phyloP scores from a whole-genome alignment of 2,113 vertebrate genomes.

The Vimba vimba region DNA sequence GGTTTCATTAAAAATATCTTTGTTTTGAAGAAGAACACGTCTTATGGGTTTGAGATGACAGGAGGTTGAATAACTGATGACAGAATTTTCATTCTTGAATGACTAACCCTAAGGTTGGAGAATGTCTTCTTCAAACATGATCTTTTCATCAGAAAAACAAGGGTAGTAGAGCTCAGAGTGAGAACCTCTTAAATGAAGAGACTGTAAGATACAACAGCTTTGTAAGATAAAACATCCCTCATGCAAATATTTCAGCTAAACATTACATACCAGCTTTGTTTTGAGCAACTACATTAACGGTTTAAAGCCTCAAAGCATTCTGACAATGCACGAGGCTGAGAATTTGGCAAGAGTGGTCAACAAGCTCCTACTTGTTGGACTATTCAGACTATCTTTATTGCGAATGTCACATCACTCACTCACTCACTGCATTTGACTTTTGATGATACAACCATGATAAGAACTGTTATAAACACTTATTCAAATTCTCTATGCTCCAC shows the following conservation, averaged over 20 bases:
- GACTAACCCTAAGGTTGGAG: not conserved
- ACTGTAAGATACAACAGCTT: not conserved
- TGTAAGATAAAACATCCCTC: not conserved
- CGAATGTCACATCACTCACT: not conserved
- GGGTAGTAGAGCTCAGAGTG: not conserved
- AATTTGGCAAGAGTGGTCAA: not conserved
- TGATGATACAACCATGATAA: not conserved
- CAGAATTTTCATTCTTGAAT: not conserved
- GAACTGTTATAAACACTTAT: not conserved
- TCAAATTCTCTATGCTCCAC: not conserved
- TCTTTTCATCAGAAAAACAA: not conserved
- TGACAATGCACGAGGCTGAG: not conserved
- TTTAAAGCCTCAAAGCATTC: conserved; percentile 7
- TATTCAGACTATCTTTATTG: not conserved
- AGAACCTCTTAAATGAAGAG: not conserved
- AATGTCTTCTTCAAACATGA: not conserved
- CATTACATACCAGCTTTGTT: not conserved
- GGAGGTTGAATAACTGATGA: not conserved
- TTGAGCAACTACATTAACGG: not conserved
- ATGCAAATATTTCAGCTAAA: not conserved
- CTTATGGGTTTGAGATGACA: not conserved
- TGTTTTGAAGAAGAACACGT: too few relatives aligned
- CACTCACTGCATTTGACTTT: not conserved
- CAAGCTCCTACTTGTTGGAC: conserved; percentile 32
- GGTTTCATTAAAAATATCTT: not conserved